Percentiles rank a stretch among this genome's conserved stretches.
Conservation (phyloP, 35 echinoderm and acorn worm species). For the Ophioderma brevispina region DNA sequence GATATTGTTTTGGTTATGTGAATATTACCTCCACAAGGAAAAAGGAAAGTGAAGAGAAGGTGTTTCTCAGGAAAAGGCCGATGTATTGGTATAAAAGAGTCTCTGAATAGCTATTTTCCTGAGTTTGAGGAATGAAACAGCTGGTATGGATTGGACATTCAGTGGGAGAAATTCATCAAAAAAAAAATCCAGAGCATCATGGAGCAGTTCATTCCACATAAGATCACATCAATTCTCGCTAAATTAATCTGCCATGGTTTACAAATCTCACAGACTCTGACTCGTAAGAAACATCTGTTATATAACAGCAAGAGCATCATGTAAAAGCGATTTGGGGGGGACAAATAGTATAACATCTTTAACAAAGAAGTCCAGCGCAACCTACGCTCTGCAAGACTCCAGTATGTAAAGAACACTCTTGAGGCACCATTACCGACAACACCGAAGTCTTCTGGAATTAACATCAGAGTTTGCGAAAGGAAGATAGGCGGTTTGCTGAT, state of each 20-base stretch:
- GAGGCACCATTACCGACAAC: background rate
- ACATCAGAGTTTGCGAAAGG: conserved; percentile 1
- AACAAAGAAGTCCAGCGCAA: background rate
- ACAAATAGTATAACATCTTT: background rate
- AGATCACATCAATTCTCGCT: background rate
- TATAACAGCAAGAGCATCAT: conserved; percentile 4
- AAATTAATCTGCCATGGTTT: conserved; percentile 54
- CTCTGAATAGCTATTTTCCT: no score
- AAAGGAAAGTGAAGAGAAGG: no score
- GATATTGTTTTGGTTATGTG: no score
- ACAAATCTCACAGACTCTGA: background rate
- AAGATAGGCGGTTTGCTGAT: conserved; percentile 16
- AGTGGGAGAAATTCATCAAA: no score
- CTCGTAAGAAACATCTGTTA: background rate
- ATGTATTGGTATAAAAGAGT: no score
- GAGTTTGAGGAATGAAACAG: no score
- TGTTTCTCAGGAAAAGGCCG: no score
- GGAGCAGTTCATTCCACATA: conserved; percentile 18
- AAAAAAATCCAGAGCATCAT: no score
- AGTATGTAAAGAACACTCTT: background rate
- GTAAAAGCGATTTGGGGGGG: background rate
- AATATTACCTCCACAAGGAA: no score
- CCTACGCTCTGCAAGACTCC: conserved; percentile 2
- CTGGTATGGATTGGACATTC: no score
- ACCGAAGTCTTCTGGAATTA: conserved; percentile 37